These are phyloP conservation scores for Nephrotoma appendiculata DNA, from an alignment of 2,888 invertebrate genomes.

Conservation along the genomic window DNA sequence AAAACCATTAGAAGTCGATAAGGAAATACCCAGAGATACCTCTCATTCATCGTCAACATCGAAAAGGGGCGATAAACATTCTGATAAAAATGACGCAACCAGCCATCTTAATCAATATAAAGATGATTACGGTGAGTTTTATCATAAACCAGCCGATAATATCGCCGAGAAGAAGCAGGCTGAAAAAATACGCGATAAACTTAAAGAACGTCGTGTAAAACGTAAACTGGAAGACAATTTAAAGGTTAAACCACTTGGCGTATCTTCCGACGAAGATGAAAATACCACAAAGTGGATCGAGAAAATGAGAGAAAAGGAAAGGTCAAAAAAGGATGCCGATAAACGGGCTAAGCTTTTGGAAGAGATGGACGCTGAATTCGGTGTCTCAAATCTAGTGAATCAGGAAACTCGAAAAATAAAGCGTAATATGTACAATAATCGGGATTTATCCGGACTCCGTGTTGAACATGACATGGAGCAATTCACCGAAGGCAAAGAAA, in stretches of 20 bases:
- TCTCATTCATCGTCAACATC: slow-evolving; percentile 14
- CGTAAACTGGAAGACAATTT: slow-evolving; percentile 53
- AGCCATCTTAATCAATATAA: slow-evolving; percentile 55
- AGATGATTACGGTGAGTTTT: slow-evolving; percentile 69
- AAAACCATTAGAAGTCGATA: slow-evolving; percentile 66
- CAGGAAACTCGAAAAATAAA: slow-evolving; percentile 49
- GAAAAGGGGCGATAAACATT: slow-evolving; percentile 37
- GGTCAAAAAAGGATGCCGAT: slow-evolving; percentile 71
- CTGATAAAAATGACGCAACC: slow-evolving; percentile 30
- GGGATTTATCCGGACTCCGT: slow-evolving; percentile 63
- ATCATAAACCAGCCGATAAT: slow-evolving; percentile 73
- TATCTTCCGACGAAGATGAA: slow-evolving; percentile 60
- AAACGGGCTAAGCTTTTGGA: slow-evolving; percentile 82
- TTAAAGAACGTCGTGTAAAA: slow-evolving; percentile 66
- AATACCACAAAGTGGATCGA: slow-evolving; percentile 69
- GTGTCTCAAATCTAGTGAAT: slow-evolving; percentile 70
- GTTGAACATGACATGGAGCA: slow-evolving; percentile 68
- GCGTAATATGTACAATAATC: slow-evolving; percentile 47
- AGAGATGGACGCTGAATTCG: slow-evolving; percentile 91
- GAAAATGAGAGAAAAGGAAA: slow-evolving; percentile 57
- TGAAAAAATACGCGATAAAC: slow-evolving; percentile 67
- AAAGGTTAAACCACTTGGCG: slow-evolving; percentile 38
- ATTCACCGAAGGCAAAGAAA: slow-evolving; percentile 62
- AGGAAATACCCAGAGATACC: slow-evolving; percentile 8
- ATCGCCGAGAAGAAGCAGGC: slow-evolving; percentile 54